Evolutionary conservation across 2,797 vertebrate genomes (phyloP).

Genomic region (Anniella stebbinsi): DNA sequence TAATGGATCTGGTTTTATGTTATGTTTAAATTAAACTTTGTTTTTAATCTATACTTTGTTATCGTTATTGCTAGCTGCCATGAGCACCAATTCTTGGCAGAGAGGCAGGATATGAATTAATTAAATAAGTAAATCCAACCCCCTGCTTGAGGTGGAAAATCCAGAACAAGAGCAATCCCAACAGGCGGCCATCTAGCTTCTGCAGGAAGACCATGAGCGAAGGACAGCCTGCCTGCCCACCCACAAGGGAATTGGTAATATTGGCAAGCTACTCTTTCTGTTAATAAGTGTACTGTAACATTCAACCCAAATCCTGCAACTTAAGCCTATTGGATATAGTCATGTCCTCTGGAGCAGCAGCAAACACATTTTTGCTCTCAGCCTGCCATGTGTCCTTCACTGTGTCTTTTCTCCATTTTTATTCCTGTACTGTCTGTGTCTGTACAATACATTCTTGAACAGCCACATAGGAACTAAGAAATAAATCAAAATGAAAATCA

Average conservation of each 20-base stretch:
- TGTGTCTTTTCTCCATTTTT: neutral
- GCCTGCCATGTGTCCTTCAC: neutral
- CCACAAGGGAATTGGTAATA: neutral
- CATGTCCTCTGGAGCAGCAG: neutral
- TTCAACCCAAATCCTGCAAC: neutral
- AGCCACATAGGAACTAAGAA: neutral
- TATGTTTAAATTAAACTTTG: too few species aligned
- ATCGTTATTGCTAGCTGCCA: too few species aligned
- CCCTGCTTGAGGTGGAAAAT: neutral
- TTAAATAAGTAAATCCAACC: neutral
- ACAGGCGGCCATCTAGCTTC: neutral
- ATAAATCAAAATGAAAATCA: neutral
- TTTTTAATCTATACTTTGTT: too few species aligned
- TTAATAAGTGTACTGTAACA: neutral
- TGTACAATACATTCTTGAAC: too few species aligned
- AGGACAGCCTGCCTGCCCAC: neutral
- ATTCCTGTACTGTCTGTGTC: neutral
- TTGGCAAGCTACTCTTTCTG: neutral
- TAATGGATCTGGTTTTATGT: too few species aligned
- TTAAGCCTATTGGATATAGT: neutral
- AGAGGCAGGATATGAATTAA: too few species aligned
- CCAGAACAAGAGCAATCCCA: neutral
- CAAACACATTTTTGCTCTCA: neutral
- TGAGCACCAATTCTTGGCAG: too few species aligned
- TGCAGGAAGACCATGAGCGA: neutral